Conservation (phyloP, 2,888 invertebrate genomes). For the Torymus texanus region DNA sequence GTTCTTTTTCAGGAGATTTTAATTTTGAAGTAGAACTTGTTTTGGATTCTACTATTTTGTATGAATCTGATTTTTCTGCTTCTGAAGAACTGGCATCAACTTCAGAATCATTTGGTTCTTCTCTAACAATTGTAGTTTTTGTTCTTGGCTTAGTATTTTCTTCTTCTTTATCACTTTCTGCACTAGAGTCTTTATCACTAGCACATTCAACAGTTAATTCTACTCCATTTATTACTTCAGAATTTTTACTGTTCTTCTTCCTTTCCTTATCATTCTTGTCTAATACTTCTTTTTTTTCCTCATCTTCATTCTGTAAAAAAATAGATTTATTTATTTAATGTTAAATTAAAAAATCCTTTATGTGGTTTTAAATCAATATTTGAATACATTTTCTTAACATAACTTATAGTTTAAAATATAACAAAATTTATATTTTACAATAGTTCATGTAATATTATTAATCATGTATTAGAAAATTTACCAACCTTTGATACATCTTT, state of each 20-base stretch:
- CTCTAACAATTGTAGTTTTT: slow-evolving; percentile 71
- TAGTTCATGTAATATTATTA: too few relatives aligned
- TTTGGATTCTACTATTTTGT: slow-evolving; percentile 51
- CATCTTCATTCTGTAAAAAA: slow-evolving; percentile 10
- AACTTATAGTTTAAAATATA: too few relatives aligned
- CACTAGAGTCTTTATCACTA: slow-evolving; percentile 68
- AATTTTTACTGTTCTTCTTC: slow-evolving; percentile 55
- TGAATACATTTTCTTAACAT: too few relatives aligned
- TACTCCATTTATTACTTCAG: slow-evolving; percentile 69
- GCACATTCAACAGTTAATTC: slow-evolving; percentile 72
- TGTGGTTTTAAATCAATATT: too few relatives aligned
- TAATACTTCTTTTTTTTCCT: background rate
- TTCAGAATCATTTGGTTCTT: slow-evolving; percentile 69
- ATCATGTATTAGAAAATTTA: background rate
- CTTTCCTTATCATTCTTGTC: background rate
- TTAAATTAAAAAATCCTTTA: too few relatives aligned
- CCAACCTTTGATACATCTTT: background rate
- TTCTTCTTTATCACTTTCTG: slow-evolving; percentile 63
- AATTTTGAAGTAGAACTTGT: slow-evolving; percentile 7
- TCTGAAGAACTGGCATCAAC: slow-evolving; percentile 69
- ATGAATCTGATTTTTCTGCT: slow-evolving; percentile 62
- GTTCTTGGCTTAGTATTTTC: slow-evolving; percentile 62
- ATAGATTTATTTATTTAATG: background rate
- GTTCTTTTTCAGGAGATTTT: slow-evolving; percentile 33
- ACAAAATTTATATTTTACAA: too few relatives aligned